A percentile compares a stretch with the other conserved stretches of the same genome.
These are phyloP conservation scores for Drepana arcuata DNA, from an alignment of 1,140 invertebrate genomes.

Conservation along the genomic window DNA sequence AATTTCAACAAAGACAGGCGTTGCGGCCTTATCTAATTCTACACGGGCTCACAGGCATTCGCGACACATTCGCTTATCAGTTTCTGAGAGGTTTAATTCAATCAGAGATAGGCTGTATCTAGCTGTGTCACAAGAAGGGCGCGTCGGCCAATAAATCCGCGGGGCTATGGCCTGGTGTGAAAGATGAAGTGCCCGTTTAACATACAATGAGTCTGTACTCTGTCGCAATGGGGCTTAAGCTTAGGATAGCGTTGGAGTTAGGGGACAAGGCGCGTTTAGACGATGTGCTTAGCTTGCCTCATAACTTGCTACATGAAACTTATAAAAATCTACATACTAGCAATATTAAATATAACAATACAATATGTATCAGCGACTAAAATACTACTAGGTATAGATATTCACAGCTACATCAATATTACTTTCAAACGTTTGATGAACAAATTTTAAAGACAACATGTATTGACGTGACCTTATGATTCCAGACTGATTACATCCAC, in stretches of 20 bases:
- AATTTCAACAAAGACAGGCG: slow-evolving; percentile 4
- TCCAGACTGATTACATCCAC: no score
- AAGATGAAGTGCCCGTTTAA: slow-evolving; percentile 67
- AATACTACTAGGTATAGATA: no score
- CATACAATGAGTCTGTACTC: slow-evolving; percentile 63
- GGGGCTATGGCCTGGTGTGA: slow-evolving; percentile 40
- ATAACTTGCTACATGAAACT: no score
- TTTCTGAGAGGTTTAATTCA: slow-evolving; percentile 40
- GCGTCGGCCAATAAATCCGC: slow-evolving; percentile 60
- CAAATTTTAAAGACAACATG: no score
- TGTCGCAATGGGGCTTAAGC: slow-evolving; percentile 47
- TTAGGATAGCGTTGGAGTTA: slow-evolving; percentile 30
- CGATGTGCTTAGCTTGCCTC: background rate
- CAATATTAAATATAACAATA: no score
- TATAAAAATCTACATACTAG: no score
- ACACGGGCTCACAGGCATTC: no score
- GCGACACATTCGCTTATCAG: slow-evolving; percentile 23
- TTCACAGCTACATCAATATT: no score
- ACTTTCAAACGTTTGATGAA: no score
- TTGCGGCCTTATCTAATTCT: no score
- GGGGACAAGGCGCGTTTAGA: slow-evolving; percentile 17
- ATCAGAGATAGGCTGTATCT: slow-evolving; percentile 47
- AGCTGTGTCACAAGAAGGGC: slow-evolving; percentile 53
- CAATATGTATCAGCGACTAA: no score
- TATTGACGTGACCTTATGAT: no score